Evolutionary conservation across 1,140 invertebrate species (phyloP).

Genomic region (Chrysopa pallens): DNA sequence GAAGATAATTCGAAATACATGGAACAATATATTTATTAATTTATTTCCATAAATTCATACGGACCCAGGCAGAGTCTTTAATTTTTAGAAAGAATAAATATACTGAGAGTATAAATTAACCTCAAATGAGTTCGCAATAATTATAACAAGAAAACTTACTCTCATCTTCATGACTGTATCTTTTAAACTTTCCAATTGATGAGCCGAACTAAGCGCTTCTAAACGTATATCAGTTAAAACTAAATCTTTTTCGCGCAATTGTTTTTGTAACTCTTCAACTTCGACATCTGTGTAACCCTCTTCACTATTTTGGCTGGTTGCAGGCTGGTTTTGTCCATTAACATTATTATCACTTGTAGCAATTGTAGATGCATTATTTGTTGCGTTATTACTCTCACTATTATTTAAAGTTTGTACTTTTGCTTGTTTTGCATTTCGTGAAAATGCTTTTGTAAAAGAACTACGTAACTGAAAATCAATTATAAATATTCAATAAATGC

Average conservation of each 20-base stretch:
- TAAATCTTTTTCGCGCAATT: constrained; percentile 87
- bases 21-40: no score
- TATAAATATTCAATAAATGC: no score
- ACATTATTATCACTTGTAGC: constrained; percentile 20
- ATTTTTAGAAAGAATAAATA: no score
- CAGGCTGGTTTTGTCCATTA: constrained; percentile 21
- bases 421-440: constrained; percentile 50
- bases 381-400: constrained; percentile 20
- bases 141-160: constrained; percentile 29
- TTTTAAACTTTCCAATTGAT: constrained; percentile 89
- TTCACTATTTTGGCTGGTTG: constrained; percentile 15
- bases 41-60: no score
- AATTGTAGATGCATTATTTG: constrained; percentile 20
- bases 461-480: constrained; percentile 53
- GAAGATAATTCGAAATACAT: no score
- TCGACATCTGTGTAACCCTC: constrained; percentile 23
- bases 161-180: constrained; percentile 94
- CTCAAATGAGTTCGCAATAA: not conserved
- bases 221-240: constrained; percentile 89
- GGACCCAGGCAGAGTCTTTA: no score
- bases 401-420: constrained; percentile 38
- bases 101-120: no score
- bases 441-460: constrained; percentile 97
- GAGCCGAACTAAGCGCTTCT: constrained; percentile 88
- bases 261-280: constrained; percentile 79